Evolutionary conservation across 2,797 vertebrate species (phyloP), one percentile per base, ranked within the genome.

Genomic region (Peromyscus eremicus): DNA sequence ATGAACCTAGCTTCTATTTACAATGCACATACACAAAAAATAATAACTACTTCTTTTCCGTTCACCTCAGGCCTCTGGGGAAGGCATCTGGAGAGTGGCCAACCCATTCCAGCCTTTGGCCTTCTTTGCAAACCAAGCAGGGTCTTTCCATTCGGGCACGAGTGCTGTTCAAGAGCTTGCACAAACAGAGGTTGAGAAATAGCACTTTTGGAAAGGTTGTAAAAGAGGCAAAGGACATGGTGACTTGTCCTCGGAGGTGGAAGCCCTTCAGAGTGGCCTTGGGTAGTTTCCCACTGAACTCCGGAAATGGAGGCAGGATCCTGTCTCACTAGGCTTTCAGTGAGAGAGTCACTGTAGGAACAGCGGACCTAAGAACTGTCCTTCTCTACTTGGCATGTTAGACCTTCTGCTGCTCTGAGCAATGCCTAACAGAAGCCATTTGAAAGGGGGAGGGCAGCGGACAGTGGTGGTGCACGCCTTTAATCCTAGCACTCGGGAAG

Each of bases 151-250:
- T 37, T 92, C 64, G 75, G 76, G 13, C 55, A 80, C n/a, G 77
- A 68, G 34, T 17, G 29, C 81, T 32, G 40, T 81, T 88, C 25
- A 68, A 81, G 87, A 40, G 94, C 76, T 96, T 96, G 85, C 93
- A 87, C 76, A 97, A 97, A 76, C 85, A 77, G n/a, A 4, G 64
- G 68, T 96, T 97, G 90, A 83, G 97, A 97, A 97, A 97, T 37
- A 25, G 70, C 37, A 27, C 94, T 87, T 73, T 89, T 76, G 92
- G 49, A 64, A 93, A 70, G 27, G 11, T 3, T 37, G 81, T 60
- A n/a, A 37, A 27, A 52, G 89, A 97, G 71, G 84, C 90, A 68
- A 93, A 94, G 94, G 89, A 80, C 49, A 7, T 34, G 17, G 82
- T 66, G 40, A 84, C 64, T 46, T 14, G 60, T 94, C 86, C n/a